A percentile compares a stretch with the other conserved stretches of the same genome.
Conservation (phyloP, 35 echinoderm and acorn worm genomes). For the Ophiothrix spiculata region DNA sequence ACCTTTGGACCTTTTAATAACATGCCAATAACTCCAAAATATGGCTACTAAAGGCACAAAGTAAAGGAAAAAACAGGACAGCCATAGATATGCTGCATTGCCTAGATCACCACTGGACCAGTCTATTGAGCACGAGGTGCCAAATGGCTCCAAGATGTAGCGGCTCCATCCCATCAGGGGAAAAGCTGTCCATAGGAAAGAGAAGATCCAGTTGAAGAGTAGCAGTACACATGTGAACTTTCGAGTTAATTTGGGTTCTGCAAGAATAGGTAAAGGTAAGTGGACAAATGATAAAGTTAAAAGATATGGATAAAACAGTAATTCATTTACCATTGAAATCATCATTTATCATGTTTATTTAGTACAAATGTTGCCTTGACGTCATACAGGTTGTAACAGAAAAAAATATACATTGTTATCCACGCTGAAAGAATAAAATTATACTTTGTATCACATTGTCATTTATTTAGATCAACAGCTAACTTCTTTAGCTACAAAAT, state of each 20-base stretch:
- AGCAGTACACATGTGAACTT: background rate
- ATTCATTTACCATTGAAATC: too few species aligned
- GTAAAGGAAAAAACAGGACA: background rate
- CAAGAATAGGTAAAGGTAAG: too few species aligned
- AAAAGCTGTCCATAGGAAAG: slow-evolving; percentile 34
- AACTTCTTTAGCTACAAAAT: too few species aligned
- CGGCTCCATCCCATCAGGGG: slow-evolving; percentile 49
- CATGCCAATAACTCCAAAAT: background rate
- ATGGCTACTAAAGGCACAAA: background rate
- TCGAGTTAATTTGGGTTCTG: slow-evolving; percentile 15
- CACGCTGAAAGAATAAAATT: too few species aligned
- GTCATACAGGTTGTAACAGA: too few species aligned
- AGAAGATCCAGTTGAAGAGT: slow-evolving; percentile 16
- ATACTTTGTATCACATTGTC: too few species aligned
- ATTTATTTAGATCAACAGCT: too few species aligned
- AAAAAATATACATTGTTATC: too few species aligned
- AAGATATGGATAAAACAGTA: too few species aligned
- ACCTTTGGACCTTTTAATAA: background rate
- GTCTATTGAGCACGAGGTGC: slow-evolving; percentile 53
- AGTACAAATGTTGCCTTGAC: too few species aligned
- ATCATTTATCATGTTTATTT: too few species aligned
- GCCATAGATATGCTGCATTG: background rate
- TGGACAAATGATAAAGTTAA: too few species aligned
- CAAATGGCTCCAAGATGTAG: slow-evolving; percentile 50
- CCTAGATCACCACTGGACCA: slow-evolving; percentile 6